phyloP scores from a whole-genome alignment of 2,113 vertebrate genomes.

The Oplegnathus fasciatus region DNA sequence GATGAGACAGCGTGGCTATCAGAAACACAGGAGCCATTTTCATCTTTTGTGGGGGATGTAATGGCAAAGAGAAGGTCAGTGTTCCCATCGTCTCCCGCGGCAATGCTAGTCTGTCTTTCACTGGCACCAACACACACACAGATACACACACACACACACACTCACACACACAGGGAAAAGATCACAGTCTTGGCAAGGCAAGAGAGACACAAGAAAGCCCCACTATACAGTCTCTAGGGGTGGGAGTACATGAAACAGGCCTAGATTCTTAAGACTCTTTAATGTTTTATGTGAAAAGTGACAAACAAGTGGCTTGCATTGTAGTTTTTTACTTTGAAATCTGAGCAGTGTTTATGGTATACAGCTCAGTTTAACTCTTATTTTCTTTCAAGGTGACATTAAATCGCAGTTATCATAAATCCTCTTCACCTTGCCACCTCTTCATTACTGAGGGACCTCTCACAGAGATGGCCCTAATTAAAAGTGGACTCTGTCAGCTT shows the following conservation, averaged over 20 bases:
- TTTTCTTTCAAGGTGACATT: slow-evolving; percentile 55
- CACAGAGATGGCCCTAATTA: slow-evolving; percentile 63
- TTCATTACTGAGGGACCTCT: slow-evolving; percentile 61
- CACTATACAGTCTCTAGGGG: neutral
- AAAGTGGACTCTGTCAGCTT: slow-evolving; percentile 58
- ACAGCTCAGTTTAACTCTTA: neutral
- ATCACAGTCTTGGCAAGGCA: slow-evolving; percentile 50
- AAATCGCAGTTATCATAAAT: slow-evolving; percentile 26
- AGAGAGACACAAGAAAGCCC: slow-evolving; percentile 41
- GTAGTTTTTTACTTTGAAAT: neutral
- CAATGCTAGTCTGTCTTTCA: slow-evolving; percentile 36
- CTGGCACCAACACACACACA: slow-evolving; percentile 17
- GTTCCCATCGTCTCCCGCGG: slow-evolving; percentile 43
- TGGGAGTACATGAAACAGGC: slow-evolving; percentile 45
- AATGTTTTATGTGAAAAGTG: slow-evolving; percentile 33
- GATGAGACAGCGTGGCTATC: slow-evolving; percentile 47
- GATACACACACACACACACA: neutral
- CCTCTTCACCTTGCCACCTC: slow-evolving; percentile 36
- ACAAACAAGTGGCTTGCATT: neutral
- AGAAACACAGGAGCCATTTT: slow-evolving; percentile 45
- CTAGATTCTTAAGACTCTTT: slow-evolving; percentile 10
- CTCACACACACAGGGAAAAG: neutral
- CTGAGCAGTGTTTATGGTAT: neutral
- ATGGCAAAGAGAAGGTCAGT: slow-evolving; percentile 64
- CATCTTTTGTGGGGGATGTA: slow-evolving; percentile 45